A percentile compares a stretch with the other conserved stretches of the same genome.
Conservation (phyloP, 2,888 invertebrate species). For the Piscicola geometra region DNA sequence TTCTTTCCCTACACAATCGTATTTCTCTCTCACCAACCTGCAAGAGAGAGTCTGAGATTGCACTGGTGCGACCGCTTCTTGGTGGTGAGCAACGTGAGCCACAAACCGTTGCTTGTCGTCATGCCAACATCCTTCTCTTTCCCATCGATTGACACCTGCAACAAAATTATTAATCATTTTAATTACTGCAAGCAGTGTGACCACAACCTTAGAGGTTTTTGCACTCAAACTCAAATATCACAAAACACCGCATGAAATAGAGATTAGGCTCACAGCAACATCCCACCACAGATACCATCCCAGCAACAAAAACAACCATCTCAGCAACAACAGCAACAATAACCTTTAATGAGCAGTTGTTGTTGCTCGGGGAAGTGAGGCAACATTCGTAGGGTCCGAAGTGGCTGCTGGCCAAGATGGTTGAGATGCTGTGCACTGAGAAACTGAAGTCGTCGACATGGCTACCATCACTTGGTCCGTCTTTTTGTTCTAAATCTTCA, state of each 20-base stretch:
- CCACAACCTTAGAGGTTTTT: neutral
- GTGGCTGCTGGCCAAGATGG: constrained; percentile 35
- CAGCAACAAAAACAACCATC: neutral
- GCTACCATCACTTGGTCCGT: neutral
- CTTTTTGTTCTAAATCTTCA: neutral
- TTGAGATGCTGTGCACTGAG: constrained; percentile 36
- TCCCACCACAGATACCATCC: neutral
- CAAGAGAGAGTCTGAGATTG: constrained; percentile 32
- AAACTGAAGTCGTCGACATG: neutral
- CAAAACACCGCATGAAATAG: neutral
- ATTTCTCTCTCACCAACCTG: constrained; percentile 15
- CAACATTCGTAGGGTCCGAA: constrained; percentile 35
- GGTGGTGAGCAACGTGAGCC: constrained; percentile 34
- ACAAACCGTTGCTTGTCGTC: constrained; percentile 19
- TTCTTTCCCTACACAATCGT: too few species aligned
- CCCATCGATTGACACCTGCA: neutral
- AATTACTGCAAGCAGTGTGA: too few species aligned
- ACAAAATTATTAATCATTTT: too few species aligned
- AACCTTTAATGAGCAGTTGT: constrained; percentile 14
- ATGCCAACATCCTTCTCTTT: constrained; percentile 14
- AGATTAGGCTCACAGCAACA: too few species aligned
- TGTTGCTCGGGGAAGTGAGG: constrained; percentile 16
- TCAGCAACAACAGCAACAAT: constrained; percentile 1
- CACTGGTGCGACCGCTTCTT: constrained; percentile 3
- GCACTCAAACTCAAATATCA: neutral